phyloP scores from a whole-genome alignment of 2,113 vertebrate species.

The Indri indri region DNA sequence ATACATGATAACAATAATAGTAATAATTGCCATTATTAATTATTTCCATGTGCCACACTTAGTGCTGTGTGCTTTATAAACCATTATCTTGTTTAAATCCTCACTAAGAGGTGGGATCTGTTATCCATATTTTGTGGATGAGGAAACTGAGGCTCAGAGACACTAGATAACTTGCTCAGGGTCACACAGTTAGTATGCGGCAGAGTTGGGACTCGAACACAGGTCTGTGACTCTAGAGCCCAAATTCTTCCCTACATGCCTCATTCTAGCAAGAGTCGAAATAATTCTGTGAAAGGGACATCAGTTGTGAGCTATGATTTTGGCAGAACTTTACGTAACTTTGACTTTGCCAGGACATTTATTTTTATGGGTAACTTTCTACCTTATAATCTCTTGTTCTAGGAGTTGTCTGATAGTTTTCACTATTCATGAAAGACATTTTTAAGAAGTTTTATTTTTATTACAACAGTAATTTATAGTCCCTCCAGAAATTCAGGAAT shows the following conservation, averaged over 20 bases:
- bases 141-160: background rate
- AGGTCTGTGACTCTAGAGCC: background rate
- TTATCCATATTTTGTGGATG: background rate
- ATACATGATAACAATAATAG: background rate
- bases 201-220: background rate
- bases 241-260: background rate
- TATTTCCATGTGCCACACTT: background rate
- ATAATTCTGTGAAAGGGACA: background rate
- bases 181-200: background rate
- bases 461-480: background rate
- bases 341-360: conserved; percentile 70
- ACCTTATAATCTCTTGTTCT: conserved; percentile 75
- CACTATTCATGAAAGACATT: conserved; percentile 24
- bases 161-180: background rate
- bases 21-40: background rate
- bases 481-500: background rate
- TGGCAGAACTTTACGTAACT: conserved; percentile 81
- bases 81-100: background rate
- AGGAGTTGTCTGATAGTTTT: conserved; percentile 28
- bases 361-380: conserved; percentile 72
- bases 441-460: conserved; percentile 26
- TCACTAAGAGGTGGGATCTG: background rate
- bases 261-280: conserved; percentile 22
- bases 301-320: conserved; percentile 72
- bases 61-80: background rate